Percentiles rank a stretch among this genome's conserved stretches.
These are phyloP conservation scores for Xylota segnis DNA, from an alignment of 2,888 invertebrate species.

Conservation along the genomic window DNA sequence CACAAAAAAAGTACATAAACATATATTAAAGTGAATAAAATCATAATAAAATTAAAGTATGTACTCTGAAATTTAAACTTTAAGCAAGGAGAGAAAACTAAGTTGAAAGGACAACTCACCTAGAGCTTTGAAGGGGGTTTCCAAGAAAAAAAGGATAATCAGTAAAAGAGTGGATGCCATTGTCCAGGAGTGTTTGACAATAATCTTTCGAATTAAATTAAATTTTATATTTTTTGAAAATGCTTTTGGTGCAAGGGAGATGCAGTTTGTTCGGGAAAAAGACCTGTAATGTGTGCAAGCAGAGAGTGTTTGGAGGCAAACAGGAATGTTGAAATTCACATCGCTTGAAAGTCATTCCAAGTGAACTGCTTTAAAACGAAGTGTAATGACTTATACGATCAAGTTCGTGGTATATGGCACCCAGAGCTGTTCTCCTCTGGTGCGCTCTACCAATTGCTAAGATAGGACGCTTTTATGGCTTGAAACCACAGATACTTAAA, in stretches of 20 bases:
- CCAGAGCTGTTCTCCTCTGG: no score
- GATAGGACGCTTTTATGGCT: no score
- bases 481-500: no score
- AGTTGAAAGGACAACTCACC: not conserved
- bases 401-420: no score
- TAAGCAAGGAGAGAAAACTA: not conserved
- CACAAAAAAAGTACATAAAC: not conserved
- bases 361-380: no score
- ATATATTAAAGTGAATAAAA: not conserved
- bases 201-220: not conserved
- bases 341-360: no score
- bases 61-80: not conserved
- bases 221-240: not conserved
- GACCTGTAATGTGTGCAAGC: no score
- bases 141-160: not conserved
- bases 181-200: not conserved
- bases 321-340: no score
- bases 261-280: not conserved
- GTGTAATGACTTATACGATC: no score
- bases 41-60: conserved; percentile 16
- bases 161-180: not conserved
- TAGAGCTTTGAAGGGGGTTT: not conserved
- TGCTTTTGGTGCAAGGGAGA: not conserved
- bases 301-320: no score
- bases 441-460: no score